phyloP scores from a whole-genome alignment of 2,113 vertebrate species.

The Cyanocitta stelleri region DNA sequence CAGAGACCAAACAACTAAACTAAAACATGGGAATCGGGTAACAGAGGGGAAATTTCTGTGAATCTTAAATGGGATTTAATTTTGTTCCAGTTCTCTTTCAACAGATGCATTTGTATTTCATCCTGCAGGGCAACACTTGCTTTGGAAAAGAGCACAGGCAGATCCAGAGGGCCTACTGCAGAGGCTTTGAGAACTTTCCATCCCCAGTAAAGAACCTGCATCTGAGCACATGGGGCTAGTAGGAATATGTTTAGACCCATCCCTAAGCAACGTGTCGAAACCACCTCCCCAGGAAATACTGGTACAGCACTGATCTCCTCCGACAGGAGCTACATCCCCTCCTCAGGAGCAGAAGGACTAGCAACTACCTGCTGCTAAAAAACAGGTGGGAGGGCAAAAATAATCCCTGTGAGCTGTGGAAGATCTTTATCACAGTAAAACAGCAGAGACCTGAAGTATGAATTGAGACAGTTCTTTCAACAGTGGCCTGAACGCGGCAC shows the following conservation, averaged over 20 bases:
- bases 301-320: not conserved
- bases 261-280: not conserved
- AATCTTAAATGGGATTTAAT: not conserved
- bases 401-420: not conserved
- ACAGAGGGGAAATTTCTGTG: not conserved
- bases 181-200: not conserved
- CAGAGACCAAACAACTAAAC: not conserved
- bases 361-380: not conserved
- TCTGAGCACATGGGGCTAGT: not conserved
- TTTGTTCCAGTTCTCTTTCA: not conserved
- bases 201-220: not conserved
- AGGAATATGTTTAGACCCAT: slow-evolving; percentile 5
- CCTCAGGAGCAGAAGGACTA: not conserved
- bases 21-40: not conserved
- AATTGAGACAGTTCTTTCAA: not conserved
- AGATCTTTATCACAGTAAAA: not conserved
- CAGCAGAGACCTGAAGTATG: not conserved
- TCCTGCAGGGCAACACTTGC: not conserved
- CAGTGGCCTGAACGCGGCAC: not conserved
- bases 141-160: not conserved
- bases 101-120: not conserved
- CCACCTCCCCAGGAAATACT: not conserved
- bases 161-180: not conserved
- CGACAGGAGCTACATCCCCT: fast-evolving
- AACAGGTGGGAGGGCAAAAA: not conserved